Evolutionary conservation across 2,797 vertebrate genomes (phyloP), one percentile per base, ranked within the genome.

Genomic region (Peromyscus attwateri): DNA sequence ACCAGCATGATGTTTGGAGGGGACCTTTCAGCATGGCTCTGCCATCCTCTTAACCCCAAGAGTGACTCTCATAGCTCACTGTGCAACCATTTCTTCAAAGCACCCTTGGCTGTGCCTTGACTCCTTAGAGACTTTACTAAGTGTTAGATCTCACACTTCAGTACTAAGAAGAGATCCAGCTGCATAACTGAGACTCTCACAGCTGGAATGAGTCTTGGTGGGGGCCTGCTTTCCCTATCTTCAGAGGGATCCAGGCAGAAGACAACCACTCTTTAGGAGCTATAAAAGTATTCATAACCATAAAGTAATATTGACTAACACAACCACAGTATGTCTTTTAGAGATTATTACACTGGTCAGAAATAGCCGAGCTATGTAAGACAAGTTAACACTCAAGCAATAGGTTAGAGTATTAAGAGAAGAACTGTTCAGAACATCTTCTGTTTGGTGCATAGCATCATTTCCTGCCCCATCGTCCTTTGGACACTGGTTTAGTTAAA

Each of bases 301-400:
- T 34, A 88, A 64, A 89, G n/a, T 4, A 64, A 81, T 93, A 49
- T 81, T 49, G 43, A 81, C 25, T 77, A 73, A 27, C 37, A 89
- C 5, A 82, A 27, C 29, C 52, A 43, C 76, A 76, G 31, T 2
- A 4, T 14, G 60, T 13, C 40, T 91, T 80, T 95, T 23, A 77
- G 68, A 85, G 81, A 84, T 89, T 25, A 21, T 37, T 40, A 83
- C 68, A 76, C 31, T 37, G 66, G 49, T 94, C 17, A 91, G 64
- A 80, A 71, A 71, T 40, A 52, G 12, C 1, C 75, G 77, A 70
- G 73, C 37, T 43, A 0, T 31, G 19, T 77, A 82, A 80, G 66
- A 27, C 19, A 49, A 31, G 79, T 12, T 89, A 55, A 37, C 40
- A 76, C 37, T 37, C 31, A 91, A 76, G 64, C 6, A 12, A 19